These are phyloP conservation scores for Ammodytes marinus DNA, from an alignment of 2,113 vertebrate species.

Conservation along the genomic window DNA sequence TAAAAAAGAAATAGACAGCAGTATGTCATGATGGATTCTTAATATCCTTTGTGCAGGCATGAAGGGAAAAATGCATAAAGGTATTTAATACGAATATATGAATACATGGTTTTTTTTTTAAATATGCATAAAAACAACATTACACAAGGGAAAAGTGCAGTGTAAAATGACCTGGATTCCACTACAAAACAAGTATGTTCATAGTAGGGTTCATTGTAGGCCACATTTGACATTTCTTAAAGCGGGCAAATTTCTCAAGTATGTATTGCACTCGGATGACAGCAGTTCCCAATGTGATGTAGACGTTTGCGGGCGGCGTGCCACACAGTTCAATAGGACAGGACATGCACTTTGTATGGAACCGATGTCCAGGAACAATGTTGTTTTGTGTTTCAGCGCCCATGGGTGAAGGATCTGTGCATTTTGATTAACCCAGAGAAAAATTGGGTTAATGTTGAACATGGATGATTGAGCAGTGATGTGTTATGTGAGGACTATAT, in stretches of 20 bases:
- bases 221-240: too few species aligned
- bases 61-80: too few species aligned
- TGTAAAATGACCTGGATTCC: too few species aligned
- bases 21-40: too few species aligned
- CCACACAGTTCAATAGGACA: background rate
- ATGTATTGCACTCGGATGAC: constrained; percentile 22
- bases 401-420: constrained; percentile 62
- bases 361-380: constrained; percentile 35
- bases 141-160: too few species aligned
- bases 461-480: constrained; percentile 54
- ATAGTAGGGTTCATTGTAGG: too few species aligned
- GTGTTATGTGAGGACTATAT: constrained; percentile 17
- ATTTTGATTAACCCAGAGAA: constrained; percentile 46
- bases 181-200: too few species aligned
- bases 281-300: background rate
- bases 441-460: constrained; percentile 73
- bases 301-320: background rate
- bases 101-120: too few species aligned
- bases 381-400: constrained; percentile 62
- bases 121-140: too few species aligned
- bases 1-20: too few species aligned
- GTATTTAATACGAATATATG: too few species aligned
- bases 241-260: background rate
- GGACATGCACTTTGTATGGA: constrained; percentile 55
- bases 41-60: too few species aligned